phyloP scores from a whole-genome alignment of 23 tunicate genomes.

The Diplosoma virens region DNA sequence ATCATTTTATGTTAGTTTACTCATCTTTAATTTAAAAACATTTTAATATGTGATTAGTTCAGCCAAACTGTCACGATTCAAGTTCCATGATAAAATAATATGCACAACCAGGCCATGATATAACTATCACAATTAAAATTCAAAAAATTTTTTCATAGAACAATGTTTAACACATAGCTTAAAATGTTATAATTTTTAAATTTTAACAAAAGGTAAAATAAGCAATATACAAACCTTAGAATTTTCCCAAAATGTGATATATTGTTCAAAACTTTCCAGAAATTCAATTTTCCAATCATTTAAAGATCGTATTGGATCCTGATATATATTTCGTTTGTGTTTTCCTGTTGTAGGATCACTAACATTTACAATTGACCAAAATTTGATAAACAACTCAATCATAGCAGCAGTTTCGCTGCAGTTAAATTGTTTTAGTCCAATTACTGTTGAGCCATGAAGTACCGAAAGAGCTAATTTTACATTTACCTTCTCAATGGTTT shows the following conservation, averaged over 20 bases:
- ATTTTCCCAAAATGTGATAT: conserved; percentile 21
- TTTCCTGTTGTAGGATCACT: conserved; percentile 1
- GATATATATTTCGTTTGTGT: neutral
- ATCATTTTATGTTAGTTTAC: too few relatives aligned
- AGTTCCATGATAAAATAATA: neutral
- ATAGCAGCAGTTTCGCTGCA: conserved; percentile 12
- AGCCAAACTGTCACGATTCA: neutral
- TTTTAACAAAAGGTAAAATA: neutral
- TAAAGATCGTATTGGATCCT: neutral
- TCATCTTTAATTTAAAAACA: neutral
- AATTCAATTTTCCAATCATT: conserved; percentile 21
- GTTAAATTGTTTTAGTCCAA: conserved; percentile 4
- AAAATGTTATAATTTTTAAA: neutral
- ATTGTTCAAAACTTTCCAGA: conserved; percentile 1
- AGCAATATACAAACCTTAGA: conserved; percentile 9
- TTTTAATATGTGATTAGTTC: conserved; percentile 8
- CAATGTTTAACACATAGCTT: too few relatives aligned
- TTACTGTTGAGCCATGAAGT: conserved; percentile 7
- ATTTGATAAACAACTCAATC: conserved; percentile 2
- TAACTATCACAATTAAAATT: neutral
- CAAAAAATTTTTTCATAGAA: neutral
- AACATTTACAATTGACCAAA: conserved; percentile 7
- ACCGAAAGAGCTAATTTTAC: conserved; percentile 3
- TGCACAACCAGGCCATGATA: neutral
- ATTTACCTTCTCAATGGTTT: neutral